Base-by-base conservation (phyloP, 2,113 vertebrate genomes). In the Forbesichthys papilliferus region DNA sequence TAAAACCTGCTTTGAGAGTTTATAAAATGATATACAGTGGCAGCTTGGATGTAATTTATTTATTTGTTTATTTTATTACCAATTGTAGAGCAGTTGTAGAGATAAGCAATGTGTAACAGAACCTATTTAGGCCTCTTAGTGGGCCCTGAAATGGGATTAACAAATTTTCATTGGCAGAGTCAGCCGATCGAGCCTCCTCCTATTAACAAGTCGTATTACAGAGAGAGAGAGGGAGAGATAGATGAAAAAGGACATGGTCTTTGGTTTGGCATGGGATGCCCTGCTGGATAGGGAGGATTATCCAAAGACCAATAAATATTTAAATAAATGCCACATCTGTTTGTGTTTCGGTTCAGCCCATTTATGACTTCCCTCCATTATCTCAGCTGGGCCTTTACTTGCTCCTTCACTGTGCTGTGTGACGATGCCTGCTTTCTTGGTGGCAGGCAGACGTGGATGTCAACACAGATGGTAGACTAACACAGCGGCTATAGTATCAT, bases 251-350 rank as follows among this genome's bases (percentile, higher is more conserved):
- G 77, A 81, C 54, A 64, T 83, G 73, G 84, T 84, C 82, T 88
- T 89, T 88, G 86, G 80, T 88, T 89, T 90, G 83, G 83, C 83
- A 86, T 86, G 75, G 86, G 81, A 83, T 69, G 70, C n/a, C 9
- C 75, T 75, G 79, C 74, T 82, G 78, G 80, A 84, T 81, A 4
- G 78, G 86, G 74, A 80, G 89, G 88, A 90, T 90, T 90, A 90
- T 81, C 82, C 80, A 88, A 83, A 87, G 88, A 82, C 49, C 51
- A 48, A 57, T 71, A 88, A 86, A 86, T 87, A 88, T 84, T 87
- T 85, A 86, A 87, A 87, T 88, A 89, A 90, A 90, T 80, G 75
- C 72, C 74, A 87, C 88, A 89, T 90, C 87, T 91, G 90, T 88
- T 89, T 33, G 72, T 71, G 68, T n/a, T n/a, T n/a, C n/a, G 77